Evolutionary conservation across 2,888 invertebrate species (phyloP).

Genomic region (Mythimna pallens): DNA sequence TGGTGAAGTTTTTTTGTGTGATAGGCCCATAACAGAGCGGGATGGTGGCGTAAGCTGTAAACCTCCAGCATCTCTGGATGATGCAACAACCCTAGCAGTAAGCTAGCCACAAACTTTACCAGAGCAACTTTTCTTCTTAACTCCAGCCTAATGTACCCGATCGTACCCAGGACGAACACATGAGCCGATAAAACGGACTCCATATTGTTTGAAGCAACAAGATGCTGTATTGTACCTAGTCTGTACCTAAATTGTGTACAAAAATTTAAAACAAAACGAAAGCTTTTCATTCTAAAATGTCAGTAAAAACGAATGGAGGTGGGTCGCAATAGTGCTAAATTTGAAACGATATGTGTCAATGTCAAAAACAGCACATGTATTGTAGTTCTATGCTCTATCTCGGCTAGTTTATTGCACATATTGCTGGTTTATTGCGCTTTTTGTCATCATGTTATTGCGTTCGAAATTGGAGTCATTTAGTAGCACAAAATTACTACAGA

Average conservation of each 20-base stretch:
- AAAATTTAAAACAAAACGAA: background rate
- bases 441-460: background rate
- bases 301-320: background rate
- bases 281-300: background rate
- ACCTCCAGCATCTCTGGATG: no score
- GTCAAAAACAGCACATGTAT: constrained; percentile 11
- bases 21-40: no score
- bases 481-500: background rate
- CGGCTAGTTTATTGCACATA: constrained; percentile 2
- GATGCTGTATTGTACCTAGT: background rate
- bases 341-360: constrained; percentile 29
- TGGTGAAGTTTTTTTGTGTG: no score
- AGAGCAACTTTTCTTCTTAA: no score
- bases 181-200: background rate
- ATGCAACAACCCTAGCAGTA: no score
- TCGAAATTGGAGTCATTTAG: background rate
- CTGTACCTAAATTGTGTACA: background rate
- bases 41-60: no score
- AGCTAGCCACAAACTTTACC: no score
- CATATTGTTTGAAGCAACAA: background rate
- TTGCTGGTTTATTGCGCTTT: constrained; percentile 14
- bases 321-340: constrained; percentile 14
- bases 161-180: no score
- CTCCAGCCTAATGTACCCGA: no score
- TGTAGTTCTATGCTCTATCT: constrained; percentile 21